Conservation (phyloP, 2,888 invertebrate species). For the Dorcus hopei region DNA sequence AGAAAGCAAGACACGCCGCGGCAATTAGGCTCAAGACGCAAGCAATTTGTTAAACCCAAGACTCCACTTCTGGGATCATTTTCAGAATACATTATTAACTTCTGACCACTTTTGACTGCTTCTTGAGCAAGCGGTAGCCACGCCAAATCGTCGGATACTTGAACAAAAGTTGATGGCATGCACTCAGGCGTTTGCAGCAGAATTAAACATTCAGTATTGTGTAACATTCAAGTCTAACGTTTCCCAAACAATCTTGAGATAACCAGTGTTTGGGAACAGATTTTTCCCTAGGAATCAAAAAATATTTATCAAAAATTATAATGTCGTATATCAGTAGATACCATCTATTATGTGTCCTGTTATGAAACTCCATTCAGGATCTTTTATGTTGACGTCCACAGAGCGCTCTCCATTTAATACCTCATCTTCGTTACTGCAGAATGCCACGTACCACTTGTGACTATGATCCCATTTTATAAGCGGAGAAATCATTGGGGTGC, state of each 20-base stretch:
- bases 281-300: slow-evolving; percentile 38
- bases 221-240: slow-evolving; percentile 36
- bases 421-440: slow-evolving; percentile 65
- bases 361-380: slow-evolving; percentile 70
- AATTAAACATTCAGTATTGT: no score
- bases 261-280: slow-evolving; percentile 62
- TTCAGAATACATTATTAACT: no score
- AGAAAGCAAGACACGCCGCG: no score
- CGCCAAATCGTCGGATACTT: no score
- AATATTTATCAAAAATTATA: neutral
- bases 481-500: slow-evolving; percentile 81
- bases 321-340: slow-evolving; percentile 36
- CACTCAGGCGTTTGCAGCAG: no score
- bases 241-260: slow-evolving; percentile 54
- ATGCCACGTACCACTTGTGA: slow-evolving; percentile 70
- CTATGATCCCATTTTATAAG: slow-evolving; percentile 87
- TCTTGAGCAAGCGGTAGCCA: no score
- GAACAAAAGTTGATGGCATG: no score
- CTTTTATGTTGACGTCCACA: slow-evolving; percentile 58
- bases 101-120: no score
- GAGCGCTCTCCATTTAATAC: slow-evolving; percentile 65
- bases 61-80: no score
- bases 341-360: slow-evolving; percentile 84
- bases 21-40: no score
- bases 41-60: no score